Base-by-base conservation (phyloP, 2,888 invertebrate species). In the Panzeria rudis region DNA sequence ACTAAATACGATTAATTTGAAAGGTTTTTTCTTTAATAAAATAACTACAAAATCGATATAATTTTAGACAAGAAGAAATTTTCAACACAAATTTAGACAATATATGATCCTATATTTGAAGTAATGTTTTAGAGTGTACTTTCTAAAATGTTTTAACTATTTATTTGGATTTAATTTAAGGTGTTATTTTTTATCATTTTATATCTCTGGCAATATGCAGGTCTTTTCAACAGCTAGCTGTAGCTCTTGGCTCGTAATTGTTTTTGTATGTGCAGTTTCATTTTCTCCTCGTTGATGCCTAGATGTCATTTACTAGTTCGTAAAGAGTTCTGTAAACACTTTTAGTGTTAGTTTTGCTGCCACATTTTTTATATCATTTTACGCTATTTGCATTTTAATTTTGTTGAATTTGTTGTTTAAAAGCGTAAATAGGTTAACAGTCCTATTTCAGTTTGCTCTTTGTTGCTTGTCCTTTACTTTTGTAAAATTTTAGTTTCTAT, bases 311-410 rank as follows among this genome's bases (percentile, higher is more conserved):
- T 79, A 69, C 35, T 82, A 64, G 44, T 64, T 50, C 47, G 15
- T 20, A 44, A 79, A 83, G 85, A 66, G 85, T 71, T 85, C 35
- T 38, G 82, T 59, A 85, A 85, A 85, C 85, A 85, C 78, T 85
- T 64, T 47, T 17, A 78, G 82, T 64, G 56, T 73, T 66, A 71
- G 69, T 77, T 79, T 68, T 66, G 52, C 64, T 75, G 23, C 76
- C 62, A 71, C 20, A 29, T 35, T 47, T 71, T 64, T 50, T 32
- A 47, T 38, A 20, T 50, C 17, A 20, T 47, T 78, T 62, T 32
- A 29, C 29, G 41, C 61, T 52, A 11, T 52, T 75, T 62, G 38
- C 50, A 38, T 75, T 62, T 62, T 17, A 23, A 62, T 13, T 52
- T 69, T 62, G 44, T 54, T 17, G 50, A 50, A 20, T 62, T 44